phyloP scores from a whole-genome alignment of 2,797 vertebrate species.

The Corythornis leucogaster region DNA sequence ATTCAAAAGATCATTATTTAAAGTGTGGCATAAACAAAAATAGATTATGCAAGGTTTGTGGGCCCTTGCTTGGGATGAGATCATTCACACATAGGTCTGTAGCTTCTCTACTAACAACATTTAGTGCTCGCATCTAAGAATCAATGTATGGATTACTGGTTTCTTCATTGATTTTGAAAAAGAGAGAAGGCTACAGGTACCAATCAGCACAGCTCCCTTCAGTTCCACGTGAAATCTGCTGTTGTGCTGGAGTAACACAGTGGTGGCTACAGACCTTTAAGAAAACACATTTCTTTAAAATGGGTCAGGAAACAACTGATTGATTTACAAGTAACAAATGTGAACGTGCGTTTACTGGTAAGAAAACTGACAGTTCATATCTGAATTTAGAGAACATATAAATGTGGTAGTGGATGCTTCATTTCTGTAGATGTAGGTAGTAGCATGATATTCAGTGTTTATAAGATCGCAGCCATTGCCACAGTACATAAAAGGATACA shows the following conservation, averaged over 20 bases:
- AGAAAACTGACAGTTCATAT: not conserved
- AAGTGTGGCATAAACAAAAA: constrained; percentile 15
- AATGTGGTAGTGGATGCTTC: not conserved
- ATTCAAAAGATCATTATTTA: constrained; percentile 46
- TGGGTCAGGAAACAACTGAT: not conserved
- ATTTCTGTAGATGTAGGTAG: not conserved
- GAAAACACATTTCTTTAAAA: not conserved
- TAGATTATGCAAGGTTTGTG: not conserved
- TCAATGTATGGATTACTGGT: not conserved
- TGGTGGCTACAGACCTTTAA: not conserved
- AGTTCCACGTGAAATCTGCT: not conserved
- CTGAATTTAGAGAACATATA: not conserved
- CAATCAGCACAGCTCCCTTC: not conserved
- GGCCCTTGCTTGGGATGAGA: not conserved
- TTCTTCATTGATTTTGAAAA: not conserved
- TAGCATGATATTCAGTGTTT: not conserved
- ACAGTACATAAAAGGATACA: not conserved
- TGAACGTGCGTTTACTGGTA: not conserved
- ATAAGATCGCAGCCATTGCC: not conserved
- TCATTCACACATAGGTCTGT: not conserved
- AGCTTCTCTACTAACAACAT: not conserved
- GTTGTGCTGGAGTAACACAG: not conserved
- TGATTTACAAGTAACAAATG: not conserved
- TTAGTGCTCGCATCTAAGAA: not conserved
- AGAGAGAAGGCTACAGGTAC: not conserved